Evolutionary conservation across 2,113 vertebrate species (phyloP).

Genomic region (Ranitomeya imitator): DNA sequence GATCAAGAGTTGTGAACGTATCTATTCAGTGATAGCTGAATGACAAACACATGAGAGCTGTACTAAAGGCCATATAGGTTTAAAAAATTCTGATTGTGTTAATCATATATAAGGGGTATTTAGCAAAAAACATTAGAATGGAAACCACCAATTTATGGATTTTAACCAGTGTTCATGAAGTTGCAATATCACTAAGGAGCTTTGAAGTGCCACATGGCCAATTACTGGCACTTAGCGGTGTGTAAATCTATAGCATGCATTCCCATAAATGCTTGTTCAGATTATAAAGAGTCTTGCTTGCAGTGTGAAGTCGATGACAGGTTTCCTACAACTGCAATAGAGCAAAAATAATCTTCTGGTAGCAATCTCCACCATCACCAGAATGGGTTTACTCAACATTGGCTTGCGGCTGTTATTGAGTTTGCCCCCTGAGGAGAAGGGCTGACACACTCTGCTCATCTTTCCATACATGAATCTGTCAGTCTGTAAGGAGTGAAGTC

Average conservation of each 20-base stretch:
- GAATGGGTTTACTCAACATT: neutral
- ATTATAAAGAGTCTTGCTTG: neutral
- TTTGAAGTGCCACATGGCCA: slow-evolving; percentile 4
- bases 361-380: neutral
- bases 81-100: too few species aligned
- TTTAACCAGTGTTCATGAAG: neutral
- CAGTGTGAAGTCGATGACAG: neutral
- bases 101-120: too few species aligned
- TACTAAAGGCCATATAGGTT: too few species aligned
- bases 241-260: neutral
- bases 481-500: neutral
- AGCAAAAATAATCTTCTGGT: neutral
- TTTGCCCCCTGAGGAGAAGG: neutral
- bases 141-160: neutral
- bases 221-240: neutral
- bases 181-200: neutral
- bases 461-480: neutral
- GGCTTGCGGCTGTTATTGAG: neutral
- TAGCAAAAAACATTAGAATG: neutral
- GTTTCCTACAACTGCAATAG: neutral
- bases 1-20: too few species aligned
- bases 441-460: neutral
- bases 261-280: neutral
- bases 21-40: too few species aligned
- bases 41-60: too few species aligned